A percentile compares a stretch with the other conserved stretches of the same genome.
Evolutionary conservation across 2,888 invertebrate species (phyloP).

Genomic region (Caenorhabditis afra): DNA sequence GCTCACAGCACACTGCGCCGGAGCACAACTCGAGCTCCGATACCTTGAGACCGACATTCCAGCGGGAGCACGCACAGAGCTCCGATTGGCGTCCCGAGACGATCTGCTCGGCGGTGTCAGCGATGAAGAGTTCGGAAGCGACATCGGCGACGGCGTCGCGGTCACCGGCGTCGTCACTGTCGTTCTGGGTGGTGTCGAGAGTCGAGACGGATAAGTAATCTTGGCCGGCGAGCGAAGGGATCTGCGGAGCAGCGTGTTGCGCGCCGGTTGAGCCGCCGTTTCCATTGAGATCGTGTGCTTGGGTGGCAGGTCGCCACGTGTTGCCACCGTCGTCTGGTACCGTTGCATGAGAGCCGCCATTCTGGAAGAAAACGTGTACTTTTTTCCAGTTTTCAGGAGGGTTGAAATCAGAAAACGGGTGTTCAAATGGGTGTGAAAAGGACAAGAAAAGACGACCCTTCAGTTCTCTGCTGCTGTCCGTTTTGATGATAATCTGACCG

Average conservation of each 20-base stretch:
- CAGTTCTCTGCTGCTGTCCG: background rate
- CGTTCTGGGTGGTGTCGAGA: slow-evolving; percentile 49
- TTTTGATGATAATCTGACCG: slow-evolving; percentile 3
- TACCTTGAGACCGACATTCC: slow-evolving; percentile 44
- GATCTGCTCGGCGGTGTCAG: slow-evolving; percentile 1
- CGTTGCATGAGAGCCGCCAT: slow-evolving; percentile 48
- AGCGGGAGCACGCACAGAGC: slow-evolving; percentile 20
- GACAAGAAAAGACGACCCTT: background rate
- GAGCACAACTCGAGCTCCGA: slow-evolving; percentile 51
- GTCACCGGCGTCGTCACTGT: background rate
- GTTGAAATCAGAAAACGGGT: no score
- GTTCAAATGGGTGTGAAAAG: no score
- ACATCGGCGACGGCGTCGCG: background rate
- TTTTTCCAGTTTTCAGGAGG: no score
- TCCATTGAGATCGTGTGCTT: slow-evolving; percentile 40
- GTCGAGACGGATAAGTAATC: slow-evolving; percentile 42
- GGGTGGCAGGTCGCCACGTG: slow-evolving; percentile 53
- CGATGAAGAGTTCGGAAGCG: slow-evolving; percentile 3
- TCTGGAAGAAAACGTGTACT: no score
- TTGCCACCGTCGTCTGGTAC: slow-evolving; percentile 48
- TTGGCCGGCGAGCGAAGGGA: slow-evolving; percentile 54
- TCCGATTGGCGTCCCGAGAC: slow-evolving; percentile 20
- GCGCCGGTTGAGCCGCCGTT: slow-evolving; percentile 12
- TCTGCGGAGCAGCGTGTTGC: slow-evolving; percentile 39
- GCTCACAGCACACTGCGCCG: slow-evolving; percentile 47